Evolutionary conservation across 2,113 vertebrate species (phyloP).

Genomic region (Istiophorus platypterus): DNA sequence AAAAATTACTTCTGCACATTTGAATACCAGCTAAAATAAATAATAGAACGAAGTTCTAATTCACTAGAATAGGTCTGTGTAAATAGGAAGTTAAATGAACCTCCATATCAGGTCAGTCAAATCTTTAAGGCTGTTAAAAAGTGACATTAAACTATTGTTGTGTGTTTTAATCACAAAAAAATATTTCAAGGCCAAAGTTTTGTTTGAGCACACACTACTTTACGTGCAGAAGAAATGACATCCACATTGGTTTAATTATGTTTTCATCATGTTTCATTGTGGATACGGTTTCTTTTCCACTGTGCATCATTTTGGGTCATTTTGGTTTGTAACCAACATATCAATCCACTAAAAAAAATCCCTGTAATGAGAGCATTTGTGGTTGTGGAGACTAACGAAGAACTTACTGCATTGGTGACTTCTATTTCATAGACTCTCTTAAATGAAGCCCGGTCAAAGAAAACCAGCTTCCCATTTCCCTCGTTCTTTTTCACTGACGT

Average conservation of each 20-base stretch:
- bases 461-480: slow-evolving; percentile 92
- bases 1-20: neutral
- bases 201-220: slow-evolving; percentile 15
- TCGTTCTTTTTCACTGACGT: slow-evolving; percentile 93
- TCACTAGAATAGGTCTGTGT: neutral
- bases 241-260: slow-evolving; percentile 40
- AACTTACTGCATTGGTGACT: slow-evolving; percentile 93
- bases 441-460: slow-evolving; percentile 91
- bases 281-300: slow-evolving; percentile 32
- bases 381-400: neutral
- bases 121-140: slow-evolving; percentile 3
- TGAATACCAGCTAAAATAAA: neutral
- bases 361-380: neutral
- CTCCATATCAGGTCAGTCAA: neutral
- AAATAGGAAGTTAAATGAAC: slow-evolving; percentile 14
- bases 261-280: slow-evolving; percentile 29
- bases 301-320: slow-evolving; percentile 13
- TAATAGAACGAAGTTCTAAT: neutral
- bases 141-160: slow-evolving; percentile 18
- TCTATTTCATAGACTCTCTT: slow-evolving; percentile 93
- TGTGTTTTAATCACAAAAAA: slow-evolving; percentile 19
- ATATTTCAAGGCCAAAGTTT: slow-evolving; percentile 18
- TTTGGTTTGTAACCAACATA: slow-evolving; percentile 41
- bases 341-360: slow-evolving; percentile 38
- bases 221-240: slow-evolving; percentile 14